Base-by-base conservation (phyloP, 1,140 invertebrate genomes). In the Asbolus verrucosus region DNA sequence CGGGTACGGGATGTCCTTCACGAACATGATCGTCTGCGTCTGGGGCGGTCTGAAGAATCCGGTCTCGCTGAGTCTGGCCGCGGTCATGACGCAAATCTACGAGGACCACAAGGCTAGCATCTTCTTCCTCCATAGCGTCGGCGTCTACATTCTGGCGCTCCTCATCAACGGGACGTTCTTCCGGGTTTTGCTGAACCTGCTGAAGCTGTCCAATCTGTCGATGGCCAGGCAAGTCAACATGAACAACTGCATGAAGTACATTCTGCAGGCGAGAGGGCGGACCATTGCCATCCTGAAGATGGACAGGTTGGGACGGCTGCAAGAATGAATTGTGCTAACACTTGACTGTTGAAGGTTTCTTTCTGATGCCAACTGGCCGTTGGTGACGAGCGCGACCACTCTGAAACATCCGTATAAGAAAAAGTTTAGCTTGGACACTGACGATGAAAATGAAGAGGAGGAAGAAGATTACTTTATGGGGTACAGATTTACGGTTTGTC, bases 121-220 rank as follows among this genome's bases (percentile, higher is more conserved):
- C 6, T 19, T 63, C 16, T 33, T 43, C 21, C 4, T 63, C 1
- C 54, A 43, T 6, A 63, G 11, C 6, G n/a, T 61, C 2, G 33
- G 18, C 24, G 21, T 69, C 13, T 27, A 30, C 1, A 16, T 38
- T 1, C 65, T 83, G 0, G 82, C 82, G 0, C 68, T 83, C 0
- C 11, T 83, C 0, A 78, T 83, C 6, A 83, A 83, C 36, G 82
- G 80, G 0, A 82, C 81, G 0, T 80, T 78, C 0, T 81, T 82
- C 76, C 67, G 67, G 1, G 78, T 76, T 38, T 68, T 83, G 0
- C 74, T 83, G 2, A 81, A 81, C 24, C 74, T 82, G n/a, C 73
- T 83, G 0, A 81, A 82, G 0, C 39, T 83, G 4, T 74, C 81
- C 0, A 80, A 83, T 54, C 80, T 83, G n/a, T 43, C 39, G 6